Base-by-base conservation (phyloP, 2,888 invertebrate species). In the Trichogramma evanescens region DNA sequence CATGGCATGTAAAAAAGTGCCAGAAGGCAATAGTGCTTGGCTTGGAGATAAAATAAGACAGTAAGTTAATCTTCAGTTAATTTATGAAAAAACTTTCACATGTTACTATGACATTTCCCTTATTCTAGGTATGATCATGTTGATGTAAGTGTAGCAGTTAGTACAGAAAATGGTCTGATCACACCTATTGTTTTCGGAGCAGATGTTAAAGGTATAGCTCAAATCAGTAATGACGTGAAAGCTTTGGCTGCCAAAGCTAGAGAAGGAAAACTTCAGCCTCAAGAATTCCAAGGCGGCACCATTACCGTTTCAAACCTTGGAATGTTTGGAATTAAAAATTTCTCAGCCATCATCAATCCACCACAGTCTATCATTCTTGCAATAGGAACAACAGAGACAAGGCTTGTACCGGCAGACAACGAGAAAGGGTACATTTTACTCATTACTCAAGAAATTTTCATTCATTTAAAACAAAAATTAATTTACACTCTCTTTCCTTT, bases 271-370 rank as follows among this genome's bases (percentile, higher is more conserved):
- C 82, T 98, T 13, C 87, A 92, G 74, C 96, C 96, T 0, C 88
- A 93, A 49, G 97, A 98, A 80, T 97, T 93, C 81, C 94, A 94
- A 84, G 97, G 97, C 9, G 97, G 97, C 66, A 95, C 95, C 6
- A 89, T 98, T 67, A 92, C 93, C 10, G 86, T 98, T 2, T 96
- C 95, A 9, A 97, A 97, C 80, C 82, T 98, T 66, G 96, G 96
- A 69, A 96, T 96, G 96, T 95, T 88, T 78, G 89, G 89, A 81
- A 72, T 95, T 49, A 89, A 89, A 66, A 86, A 88, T 74, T 97
- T 97, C 80, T 86, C 89, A 70, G 96, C 96, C 38, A 94, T 98
- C 65, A 91, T 98, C 63, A 96, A 96, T 79, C 97, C 97, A 41
- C 97, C 97, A 6, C 96, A 96, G 80, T 89, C 95, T 1, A 88